Evolutionary conservation across 2,888 invertebrate genomes (phyloP).

Genomic region (Rhagonycha lutea): DNA sequence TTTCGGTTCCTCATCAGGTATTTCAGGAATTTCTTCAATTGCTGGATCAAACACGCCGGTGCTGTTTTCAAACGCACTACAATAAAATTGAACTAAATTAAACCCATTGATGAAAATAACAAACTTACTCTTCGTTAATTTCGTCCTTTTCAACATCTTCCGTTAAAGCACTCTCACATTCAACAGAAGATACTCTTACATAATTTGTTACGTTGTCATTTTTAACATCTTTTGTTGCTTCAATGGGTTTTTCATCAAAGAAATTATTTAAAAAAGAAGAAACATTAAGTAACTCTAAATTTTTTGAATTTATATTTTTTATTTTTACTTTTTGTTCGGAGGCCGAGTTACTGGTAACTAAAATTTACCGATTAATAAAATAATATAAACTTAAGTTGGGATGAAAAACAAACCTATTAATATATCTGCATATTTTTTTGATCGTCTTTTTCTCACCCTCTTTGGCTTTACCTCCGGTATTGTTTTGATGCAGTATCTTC

Average conservation of each 20-base stretch:
- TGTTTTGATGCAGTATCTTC: conserved; percentile 43
- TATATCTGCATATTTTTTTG: conserved; percentile 39
- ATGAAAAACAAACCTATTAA: conserved; percentile 37
- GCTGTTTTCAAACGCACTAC: background rate
- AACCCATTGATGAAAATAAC: background rate
- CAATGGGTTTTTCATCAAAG: background rate
- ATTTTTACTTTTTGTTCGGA: conserved; percentile 71
- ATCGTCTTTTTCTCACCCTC: conserved; percentile 38
- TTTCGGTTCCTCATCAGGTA: background rate
- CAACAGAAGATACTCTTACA: background rate
- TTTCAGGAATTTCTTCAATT: background rate
- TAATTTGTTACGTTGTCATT: background rate
- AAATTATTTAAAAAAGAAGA: background rate
- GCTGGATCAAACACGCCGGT: background rate
- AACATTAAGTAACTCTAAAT: conserved; percentile 56
- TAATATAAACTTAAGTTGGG: background rate
- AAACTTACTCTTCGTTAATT: background rate
- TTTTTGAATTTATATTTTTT: conserved; percentile 67
- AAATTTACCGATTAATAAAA: conserved; percentile 30
- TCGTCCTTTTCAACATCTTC: background rate
- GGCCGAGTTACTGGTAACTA: conserved; percentile 67
- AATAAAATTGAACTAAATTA: background rate
- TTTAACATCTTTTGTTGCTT: background rate
- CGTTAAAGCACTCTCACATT: background rate
- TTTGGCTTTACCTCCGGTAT: conserved; percentile 39